Conservation (phyloP, 2,113 vertebrate genomes). For the Xiphorhynchus elegans region DNA sequence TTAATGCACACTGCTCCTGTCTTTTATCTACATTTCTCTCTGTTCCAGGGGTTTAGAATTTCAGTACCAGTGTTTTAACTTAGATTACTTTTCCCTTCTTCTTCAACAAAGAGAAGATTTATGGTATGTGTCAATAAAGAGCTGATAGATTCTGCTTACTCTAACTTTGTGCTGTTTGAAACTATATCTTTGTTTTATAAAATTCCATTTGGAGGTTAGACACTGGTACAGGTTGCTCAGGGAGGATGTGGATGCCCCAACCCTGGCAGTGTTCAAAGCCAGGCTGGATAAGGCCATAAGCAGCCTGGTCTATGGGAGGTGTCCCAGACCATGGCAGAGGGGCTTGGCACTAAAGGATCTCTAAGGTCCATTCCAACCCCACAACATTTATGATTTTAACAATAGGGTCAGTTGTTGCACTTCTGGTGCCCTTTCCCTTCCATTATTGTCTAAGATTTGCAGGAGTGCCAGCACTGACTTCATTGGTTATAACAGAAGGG, state of each 20-base stretch:
- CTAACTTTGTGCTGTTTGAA: background rate
- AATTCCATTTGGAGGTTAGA: background rate
- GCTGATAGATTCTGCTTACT: background rate
- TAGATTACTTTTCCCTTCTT: background rate
- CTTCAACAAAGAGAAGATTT: background rate
- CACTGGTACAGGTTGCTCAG: too few species aligned
- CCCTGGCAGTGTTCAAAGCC: too few species aligned
- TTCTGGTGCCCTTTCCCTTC: background rate
- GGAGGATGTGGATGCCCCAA: too few species aligned
- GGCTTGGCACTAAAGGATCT: too few species aligned
- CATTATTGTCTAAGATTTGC: background rate
- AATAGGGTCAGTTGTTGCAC: background rate
- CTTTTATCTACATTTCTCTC: background rate
- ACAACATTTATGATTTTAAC: background rate
- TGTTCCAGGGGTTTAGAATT: background rate
- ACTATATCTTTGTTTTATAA: background rate
- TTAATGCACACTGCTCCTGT: background rate
- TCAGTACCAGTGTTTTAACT: background rate
- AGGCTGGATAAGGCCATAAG: too few species aligned
- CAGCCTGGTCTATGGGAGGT: too few species aligned
- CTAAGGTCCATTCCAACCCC: too few species aligned
- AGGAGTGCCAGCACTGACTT: background rate
- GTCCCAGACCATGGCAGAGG: too few species aligned
- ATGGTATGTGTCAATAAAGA: background rate
- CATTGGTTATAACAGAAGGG: background rate